Evolutionary conservation across 2,113 vertebrate genomes (phyloP).

Genomic region (Agelaius tricolor): DNA sequence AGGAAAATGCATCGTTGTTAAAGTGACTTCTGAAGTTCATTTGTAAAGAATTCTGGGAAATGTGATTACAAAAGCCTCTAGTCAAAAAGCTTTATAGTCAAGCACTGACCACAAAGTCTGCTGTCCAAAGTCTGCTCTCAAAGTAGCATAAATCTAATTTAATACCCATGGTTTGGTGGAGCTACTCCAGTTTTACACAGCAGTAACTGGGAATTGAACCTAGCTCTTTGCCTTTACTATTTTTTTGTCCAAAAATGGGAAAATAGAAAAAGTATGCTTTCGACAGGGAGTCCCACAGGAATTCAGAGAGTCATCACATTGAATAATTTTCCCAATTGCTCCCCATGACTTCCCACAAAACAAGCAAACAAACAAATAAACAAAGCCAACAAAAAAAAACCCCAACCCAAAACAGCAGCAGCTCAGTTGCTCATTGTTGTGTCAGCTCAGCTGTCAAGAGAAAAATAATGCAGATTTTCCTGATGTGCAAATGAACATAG

Average conservation of each 20-base stretch:
- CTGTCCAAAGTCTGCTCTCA: not conserved
- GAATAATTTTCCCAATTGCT: not conserved
- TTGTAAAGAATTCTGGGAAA: not conserved
- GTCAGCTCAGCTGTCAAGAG: not conserved
- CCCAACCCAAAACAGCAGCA: not conserved
- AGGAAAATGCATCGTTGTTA: not conserved
- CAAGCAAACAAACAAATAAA: not conserved
- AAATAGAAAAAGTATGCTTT: constrained; percentile 7
- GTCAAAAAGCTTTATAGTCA: not conserved
- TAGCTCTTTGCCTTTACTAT: not conserved
- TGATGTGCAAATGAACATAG: not conserved
- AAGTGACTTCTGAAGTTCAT: not conserved
- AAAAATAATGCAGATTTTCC: not conserved
- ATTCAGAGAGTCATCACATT: not conserved
- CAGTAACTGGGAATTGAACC: not conserved
- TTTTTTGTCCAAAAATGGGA: not conserved
- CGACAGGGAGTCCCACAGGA: not conserved
- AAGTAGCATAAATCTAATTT: constrained; percentile 15
- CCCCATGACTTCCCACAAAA: not conserved
- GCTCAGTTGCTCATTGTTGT: not conserved
- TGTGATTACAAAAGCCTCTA: not conserved
- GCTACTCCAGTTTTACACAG: not conserved
- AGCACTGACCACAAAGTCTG: not conserved
- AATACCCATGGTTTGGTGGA: not conserved
- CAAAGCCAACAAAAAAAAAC: not conserved